phyloP scores from a whole-genome alignment of 2,113 vertebrate species.

The Hippocampus guttulatus region DNA sequence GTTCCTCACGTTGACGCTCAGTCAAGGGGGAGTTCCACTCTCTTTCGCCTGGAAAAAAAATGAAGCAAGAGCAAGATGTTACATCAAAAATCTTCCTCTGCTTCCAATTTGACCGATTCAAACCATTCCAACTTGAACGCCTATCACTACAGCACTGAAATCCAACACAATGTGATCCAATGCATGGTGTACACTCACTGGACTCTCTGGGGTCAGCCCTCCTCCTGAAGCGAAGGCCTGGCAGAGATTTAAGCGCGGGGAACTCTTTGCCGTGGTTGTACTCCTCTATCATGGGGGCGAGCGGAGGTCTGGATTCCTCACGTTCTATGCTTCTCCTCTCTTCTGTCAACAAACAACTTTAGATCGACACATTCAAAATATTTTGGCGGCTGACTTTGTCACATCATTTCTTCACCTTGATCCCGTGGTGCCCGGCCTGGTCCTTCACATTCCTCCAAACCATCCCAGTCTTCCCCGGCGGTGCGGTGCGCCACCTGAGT shows the following conservation, averaged over 20 bases:
- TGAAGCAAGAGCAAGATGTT: neutral
- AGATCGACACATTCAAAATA: neutral
- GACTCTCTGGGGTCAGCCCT: constrained; percentile 62
- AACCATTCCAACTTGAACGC: neutral
- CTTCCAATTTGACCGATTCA: neutral
- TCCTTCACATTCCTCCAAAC: constrained; percentile 1
- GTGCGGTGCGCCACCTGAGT: constrained; percentile 76
- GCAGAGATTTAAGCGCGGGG: constrained; percentile 60
- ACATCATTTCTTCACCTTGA: constrained; percentile 27
- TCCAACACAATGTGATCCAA: neutral
- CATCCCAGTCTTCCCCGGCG: constrained; percentile 38
- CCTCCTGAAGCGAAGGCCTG: constrained; percentile 65
- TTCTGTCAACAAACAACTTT: constrained; percentile 17
- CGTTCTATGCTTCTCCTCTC: constrained; percentile 53
- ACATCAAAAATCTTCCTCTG: neutral
- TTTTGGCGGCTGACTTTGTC: neutral
- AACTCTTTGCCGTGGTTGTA: constrained; percentile 70
- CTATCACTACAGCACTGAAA: too few relatives aligned
- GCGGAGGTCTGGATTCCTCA: constrained; percentile 22
- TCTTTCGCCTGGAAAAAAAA: constrained; percentile 41
- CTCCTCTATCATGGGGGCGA: constrained; percentile 58
- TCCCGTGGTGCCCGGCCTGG: constrained; percentile 18
- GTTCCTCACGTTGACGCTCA: constrained; percentile 69
- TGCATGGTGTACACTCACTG: constrained; percentile 40
- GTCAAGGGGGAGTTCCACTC: constrained; percentile 66